These are phyloP conservation scores for Ectemnius cavifrons DNA, from an alignment of 2,888 invertebrate species.

Conservation along the genomic window DNA sequence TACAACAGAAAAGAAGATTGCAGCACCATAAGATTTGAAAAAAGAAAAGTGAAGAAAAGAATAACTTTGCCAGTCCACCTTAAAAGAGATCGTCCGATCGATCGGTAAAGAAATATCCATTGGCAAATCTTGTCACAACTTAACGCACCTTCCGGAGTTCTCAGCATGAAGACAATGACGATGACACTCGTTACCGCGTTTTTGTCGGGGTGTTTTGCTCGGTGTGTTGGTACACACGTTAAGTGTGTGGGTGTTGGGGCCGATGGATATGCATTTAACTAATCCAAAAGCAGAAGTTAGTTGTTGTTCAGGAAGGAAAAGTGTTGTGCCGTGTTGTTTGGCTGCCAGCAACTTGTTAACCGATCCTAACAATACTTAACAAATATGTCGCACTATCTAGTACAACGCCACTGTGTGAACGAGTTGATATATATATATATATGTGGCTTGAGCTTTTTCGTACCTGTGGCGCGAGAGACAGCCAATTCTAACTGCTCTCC, in stretches of 20 bases:
- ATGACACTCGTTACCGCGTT: constrained; percentile 6
- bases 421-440: constrained; percentile 19
- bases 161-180: constrained; percentile 62
- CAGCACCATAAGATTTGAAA: neutral
- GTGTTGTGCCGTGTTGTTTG: constrained; percentile 1
- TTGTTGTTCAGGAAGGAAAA: constrained; percentile 20
- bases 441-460: constrained; percentile 53
- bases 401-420: constrained; percentile 11
- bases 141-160: constrained; percentile 79
- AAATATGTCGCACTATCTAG: constrained; percentile 20
- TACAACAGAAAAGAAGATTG: neutral
- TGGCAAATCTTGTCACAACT: constrained; percentile 78
- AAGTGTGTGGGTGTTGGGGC: constrained; percentile 39
- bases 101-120: constrained; percentile 65
- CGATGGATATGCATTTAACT: neutral
- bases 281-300: constrained; percentile 14
- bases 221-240: constrained; percentile 12
- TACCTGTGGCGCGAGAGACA: constrained; percentile 37
- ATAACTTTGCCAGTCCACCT: neutral
- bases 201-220: too few relatives aligned
- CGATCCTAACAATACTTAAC: constrained; percentile 14
- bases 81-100: constrained; percentile 5
- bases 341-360: constrained; percentile 14
- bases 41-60: neutral
- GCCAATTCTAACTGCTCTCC: constrained; percentile 11